These are phyloP conservation scores for Nothura maculosa DNA, from an alignment of 2,797 vertebrate genomes.

Conservation along the genomic window DNA sequence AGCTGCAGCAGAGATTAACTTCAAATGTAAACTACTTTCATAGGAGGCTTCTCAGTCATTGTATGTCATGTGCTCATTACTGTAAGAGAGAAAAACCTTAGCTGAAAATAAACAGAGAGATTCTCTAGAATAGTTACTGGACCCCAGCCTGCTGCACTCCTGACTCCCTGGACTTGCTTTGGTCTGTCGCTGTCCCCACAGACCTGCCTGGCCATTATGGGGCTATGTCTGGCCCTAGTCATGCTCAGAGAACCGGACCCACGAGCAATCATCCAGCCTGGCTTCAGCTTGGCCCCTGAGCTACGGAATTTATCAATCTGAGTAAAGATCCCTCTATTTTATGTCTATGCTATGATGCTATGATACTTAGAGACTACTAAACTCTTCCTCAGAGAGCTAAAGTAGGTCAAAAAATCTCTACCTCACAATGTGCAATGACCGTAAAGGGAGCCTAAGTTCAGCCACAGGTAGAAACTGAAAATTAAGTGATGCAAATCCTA, in stretches of 20 bases:
- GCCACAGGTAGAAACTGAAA: neutral
- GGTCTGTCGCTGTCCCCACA: rapidly evolving
- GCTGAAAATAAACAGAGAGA: neutral
- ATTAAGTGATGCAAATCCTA: neutral
- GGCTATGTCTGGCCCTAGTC: too few relatives aligned
- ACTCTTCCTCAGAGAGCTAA: neutral
- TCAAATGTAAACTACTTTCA: neutral
- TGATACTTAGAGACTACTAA: neutral
- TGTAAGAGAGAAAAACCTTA: neutral
- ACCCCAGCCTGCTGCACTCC: rapidly evolving
- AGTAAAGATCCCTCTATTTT: neutral
- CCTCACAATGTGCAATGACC: neutral
- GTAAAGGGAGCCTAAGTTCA: neutral
- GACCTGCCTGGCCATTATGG: rapidly evolving
- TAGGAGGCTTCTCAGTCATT: neutral
- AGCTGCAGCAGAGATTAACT: neutral
- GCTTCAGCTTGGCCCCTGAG: neutral
- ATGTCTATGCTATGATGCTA: neutral
- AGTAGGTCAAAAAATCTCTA: neutral
- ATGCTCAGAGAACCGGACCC: too few relatives aligned
- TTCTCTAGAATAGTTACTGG: neutral
- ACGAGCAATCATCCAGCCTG: too few relatives aligned
- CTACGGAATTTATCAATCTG: neutral
- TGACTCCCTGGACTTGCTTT: neutral
- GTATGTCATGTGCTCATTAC: neutral